Percentiles rank a stretch among this genome's conserved stretches.
These are phyloP conservation scores for Actinia tenebrosa DNA, from an alignment of 64 coral and sea anemone genomes.

Conservation along the genomic window DNA sequence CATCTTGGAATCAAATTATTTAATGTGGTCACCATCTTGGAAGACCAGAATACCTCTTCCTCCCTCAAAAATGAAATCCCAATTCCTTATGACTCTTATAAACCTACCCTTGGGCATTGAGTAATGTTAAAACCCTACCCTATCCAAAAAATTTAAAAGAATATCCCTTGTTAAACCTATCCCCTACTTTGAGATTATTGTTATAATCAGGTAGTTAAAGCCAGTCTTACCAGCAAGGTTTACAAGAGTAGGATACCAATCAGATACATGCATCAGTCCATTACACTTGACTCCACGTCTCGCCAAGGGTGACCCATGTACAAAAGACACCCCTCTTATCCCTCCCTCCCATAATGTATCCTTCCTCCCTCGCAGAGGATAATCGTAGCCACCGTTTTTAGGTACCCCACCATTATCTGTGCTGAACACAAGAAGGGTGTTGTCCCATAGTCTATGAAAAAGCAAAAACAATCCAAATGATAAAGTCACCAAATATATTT, in stretches of 20 bases:
- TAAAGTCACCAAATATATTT: no score
- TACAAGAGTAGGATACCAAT: slow-evolving; percentile 81
- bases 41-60: no score
- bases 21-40: no score
- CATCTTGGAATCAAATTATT: no score
- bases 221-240: slow-evolving; percentile 47
- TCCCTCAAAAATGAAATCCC: no score
- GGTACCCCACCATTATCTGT: slow-evolving; percentile 86
- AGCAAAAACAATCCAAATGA: neutral
- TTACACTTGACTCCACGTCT: slow-evolving; percentile 52
- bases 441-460: slow-evolving; percentile 68
- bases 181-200: no score
- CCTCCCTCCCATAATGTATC: slow-evolving; percentile 91
- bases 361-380: slow-evolving; percentile 75
- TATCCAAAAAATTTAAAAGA: no score
- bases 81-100: no score
- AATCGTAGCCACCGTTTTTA: slow-evolving; percentile 74
- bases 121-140: no score
- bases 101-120: no score
- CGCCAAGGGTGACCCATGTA: slow-evolving; percentile 54
- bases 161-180: no score
- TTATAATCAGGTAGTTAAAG: no score
- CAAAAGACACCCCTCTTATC: slow-evolving; percentile 74
- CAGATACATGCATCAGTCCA: slow-evolving; percentile 62
- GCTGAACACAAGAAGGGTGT: slow-evolving; percentile 74